Base-by-base conservation (phyloP, 2,888 invertebrate genomes). In the Marasmarcha lunaedactyla region DNA sequence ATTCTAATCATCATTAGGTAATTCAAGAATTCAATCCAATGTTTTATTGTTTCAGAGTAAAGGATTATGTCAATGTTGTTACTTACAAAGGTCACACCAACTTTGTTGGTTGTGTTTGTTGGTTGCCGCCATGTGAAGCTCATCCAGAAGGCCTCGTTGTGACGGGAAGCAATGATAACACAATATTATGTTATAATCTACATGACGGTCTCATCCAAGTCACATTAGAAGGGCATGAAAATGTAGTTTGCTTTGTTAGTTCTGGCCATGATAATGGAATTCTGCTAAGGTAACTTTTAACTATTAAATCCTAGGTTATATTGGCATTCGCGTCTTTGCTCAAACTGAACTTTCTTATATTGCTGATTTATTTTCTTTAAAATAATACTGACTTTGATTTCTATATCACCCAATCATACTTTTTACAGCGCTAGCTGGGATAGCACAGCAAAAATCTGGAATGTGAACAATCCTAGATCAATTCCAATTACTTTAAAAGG, bases 361-460 rank as follows among this genome's bases (percentile, higher is more conserved):
- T 20, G 20, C 7, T 20, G 4, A 20, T 20, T 20, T 20, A 20
- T 20, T 20, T 20, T 20, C n/a, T n/a, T n/a, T n/a, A n/a, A n/a
- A n/a, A n/a, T n/a, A n/a, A n/a, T n/a, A n/a, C n/a, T n/a, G n/a
- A n/a, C n/a, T n/a, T n/a, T n/a, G n/a, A n/a, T n/a, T n/a, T n/a
- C n/a, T n/a, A n/a, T n/a, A n/a, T n/a, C n/a, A n/a, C n/a, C n/a
- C n/a, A n/a, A 30, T 14, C 2, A 12, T 33, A 14, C 15, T 15
- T 94, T 4, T 54, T 70, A 91, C 39, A 95, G 94, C 59, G 93
- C 95, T 33, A 97, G 97, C 36, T 98, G 98, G 97, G 98, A 98
- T 64, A 88, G 87, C 47, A 92, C 93, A 2, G 95, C 93, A 0
- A 90, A 91, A 57, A 79, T 95, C 36, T 98, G 98, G 97, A 83